A percentile compares a stretch with the other conserved stretches of the same genome.
These are phyloP conservation scores for Heliopora coerulea DNA, from an alignment of 92 coral and sea anemone species.

Conservation along the genomic window DNA sequence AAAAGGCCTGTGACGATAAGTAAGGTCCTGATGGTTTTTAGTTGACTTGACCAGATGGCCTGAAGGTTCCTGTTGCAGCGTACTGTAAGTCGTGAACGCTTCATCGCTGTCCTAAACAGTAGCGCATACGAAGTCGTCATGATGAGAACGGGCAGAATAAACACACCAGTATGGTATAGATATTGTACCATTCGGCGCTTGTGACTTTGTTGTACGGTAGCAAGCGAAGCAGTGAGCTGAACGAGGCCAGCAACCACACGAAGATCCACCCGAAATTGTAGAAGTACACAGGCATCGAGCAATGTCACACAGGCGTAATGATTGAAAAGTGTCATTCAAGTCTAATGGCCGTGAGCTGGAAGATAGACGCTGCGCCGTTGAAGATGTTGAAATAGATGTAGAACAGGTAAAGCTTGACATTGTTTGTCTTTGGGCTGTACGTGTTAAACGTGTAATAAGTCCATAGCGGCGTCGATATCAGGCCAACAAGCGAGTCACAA, in stretches of 20 bases:
- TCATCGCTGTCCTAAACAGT: slow-evolving; percentile 56
- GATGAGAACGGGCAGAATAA: slow-evolving; percentile 63
- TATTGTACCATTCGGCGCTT: slow-evolving; percentile 60
- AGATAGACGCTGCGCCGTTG: slow-evolving; percentile 80
- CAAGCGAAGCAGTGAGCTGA: slow-evolving; percentile 65
- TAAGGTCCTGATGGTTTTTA: slow-evolving; percentile 69
- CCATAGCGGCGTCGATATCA: slow-evolving; percentile 85
- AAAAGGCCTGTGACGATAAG: slow-evolving; percentile 69
- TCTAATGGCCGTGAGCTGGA: slow-evolving; percentile 81
- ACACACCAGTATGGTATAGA: slow-evolving; percentile 69
- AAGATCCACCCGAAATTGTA: slow-evolving; percentile 60
- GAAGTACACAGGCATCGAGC: slow-evolving; percentile 63
- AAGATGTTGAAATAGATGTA: slow-evolving; percentile 75
- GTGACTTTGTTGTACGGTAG: slow-evolving; percentile 59
- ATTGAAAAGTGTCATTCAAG: slow-evolving; percentile 82
- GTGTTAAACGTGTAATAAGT: slow-evolving; percentile 47
- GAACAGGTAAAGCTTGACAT: slow-evolving; percentile 50
- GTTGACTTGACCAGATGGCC: slow-evolving; percentile 58
- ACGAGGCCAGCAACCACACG: slow-evolving; percentile 71
- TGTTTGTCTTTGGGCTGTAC: slow-evolving; percentile 4
- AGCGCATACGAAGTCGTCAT: slow-evolving; percentile 63
- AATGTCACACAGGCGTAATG: slow-evolving; percentile 74
- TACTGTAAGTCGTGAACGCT: slow-evolving; percentile 41
- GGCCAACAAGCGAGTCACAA: slow-evolving; percentile 74
- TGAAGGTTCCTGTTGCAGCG: slow-evolving; percentile 52